Conservation (phyloP, 2,113 vertebrate species). For the Oreochromis spilurus region DNA sequence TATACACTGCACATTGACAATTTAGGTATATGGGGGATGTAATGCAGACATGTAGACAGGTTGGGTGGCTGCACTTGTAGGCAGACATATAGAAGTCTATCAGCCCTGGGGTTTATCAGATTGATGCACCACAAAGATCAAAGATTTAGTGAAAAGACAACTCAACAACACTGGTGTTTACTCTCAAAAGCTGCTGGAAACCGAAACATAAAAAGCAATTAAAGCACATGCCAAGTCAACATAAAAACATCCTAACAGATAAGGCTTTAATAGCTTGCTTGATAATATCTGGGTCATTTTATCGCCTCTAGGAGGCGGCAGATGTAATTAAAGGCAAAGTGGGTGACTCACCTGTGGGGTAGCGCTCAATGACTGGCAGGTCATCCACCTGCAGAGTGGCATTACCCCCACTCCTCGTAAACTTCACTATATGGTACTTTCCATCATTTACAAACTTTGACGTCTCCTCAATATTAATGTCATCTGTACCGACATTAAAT, state of each 20-base stretch:
- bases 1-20: conserved; percentile 8
- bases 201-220: conserved; percentile 60
- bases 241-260: conserved; percentile 48
- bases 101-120: not conserved
- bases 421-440: conserved; percentile 98
- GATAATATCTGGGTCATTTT: conserved; percentile 6
- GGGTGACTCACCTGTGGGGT: conserved; percentile 91
- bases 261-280: not conserved
- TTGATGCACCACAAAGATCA: not conserved
- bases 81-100: not conserved
- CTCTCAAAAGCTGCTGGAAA: conserved; percentile 52
- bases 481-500: conserved; percentile 98
- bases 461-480: conserved; percentile 97
- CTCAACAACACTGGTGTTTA: conserved; percentile 38
- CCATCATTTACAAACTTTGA: conserved; percentile 98
- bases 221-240: conserved; percentile 64
- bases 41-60: not conserved
- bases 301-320: not conserved
- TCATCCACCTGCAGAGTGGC: conserved; percentile 99
- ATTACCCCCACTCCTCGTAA: conserved; percentile 97
- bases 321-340: not conserved
- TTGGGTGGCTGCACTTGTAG: not conserved
- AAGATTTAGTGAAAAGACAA: not conserved
- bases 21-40: not conserved
- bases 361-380: conserved; percentile 96